Conservation (phyloP, 2,113 vertebrate species). For the Pachycephala philippinensis region DNA sequence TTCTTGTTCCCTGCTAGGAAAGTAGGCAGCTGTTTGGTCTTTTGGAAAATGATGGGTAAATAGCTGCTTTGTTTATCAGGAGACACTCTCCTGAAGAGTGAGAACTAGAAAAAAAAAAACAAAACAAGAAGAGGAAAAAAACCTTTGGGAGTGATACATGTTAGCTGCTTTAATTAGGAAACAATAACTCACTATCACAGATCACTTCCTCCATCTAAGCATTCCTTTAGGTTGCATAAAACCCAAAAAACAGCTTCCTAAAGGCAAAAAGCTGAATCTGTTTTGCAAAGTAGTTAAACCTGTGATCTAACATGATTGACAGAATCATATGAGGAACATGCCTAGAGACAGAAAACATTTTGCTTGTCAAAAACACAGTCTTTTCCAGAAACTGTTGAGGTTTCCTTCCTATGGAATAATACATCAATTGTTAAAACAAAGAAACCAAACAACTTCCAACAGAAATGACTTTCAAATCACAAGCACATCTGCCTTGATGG, state of each 20-base stretch:
- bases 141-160: background rate
- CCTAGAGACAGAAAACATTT: background rate
- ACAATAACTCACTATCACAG: background rate
- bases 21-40: background rate
- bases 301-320: background rate
- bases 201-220: background rate
- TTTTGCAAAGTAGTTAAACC: background rate
- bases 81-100: background rate
- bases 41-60: conserved; percentile 7
- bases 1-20: conserved; percentile 19
- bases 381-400: background rate
- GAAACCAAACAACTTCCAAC: background rate
- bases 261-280: background rate
- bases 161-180: background rate
- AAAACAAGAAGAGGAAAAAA: background rate
- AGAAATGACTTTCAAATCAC: background rate
- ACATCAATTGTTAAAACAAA: background rate
- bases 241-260: background rate
- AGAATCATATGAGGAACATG: background rate
- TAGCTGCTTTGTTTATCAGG: conserved; percentile 16
- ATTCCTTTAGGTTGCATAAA: background rate
- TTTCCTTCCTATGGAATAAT: background rate
- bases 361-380: background rate
- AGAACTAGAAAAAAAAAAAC: background rate
- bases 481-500: background rate